A percentile compares a stretch with the other conserved stretches of the same genome.
phyloP scores from a whole-genome alignment of 2,888 invertebrate species.

The Megamerina dolium region DNA sequence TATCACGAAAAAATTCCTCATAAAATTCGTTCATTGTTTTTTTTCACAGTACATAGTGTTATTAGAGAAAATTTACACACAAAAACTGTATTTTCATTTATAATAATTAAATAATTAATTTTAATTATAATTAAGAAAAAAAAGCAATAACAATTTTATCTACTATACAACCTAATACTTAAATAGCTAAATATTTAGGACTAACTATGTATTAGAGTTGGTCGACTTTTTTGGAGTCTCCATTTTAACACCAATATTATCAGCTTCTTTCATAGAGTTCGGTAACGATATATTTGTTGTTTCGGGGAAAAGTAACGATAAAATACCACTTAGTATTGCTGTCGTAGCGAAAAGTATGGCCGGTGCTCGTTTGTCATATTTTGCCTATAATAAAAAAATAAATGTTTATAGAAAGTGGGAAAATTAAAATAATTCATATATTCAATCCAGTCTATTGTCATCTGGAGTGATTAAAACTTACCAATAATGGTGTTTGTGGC shows the following conservation, averaged over 20 bases:
- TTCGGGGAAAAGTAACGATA: constrained; percentile 59
- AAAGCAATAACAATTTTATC: too few species aligned
- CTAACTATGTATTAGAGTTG: too few species aligned
- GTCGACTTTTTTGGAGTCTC: too few species aligned
- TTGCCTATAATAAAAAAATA: constrained; percentile 28
- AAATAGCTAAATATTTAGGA: too few species aligned
- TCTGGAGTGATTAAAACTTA: constrained; percentile 19
- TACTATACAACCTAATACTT: too few species aligned
- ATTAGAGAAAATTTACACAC: too few species aligned
- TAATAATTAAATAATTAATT: too few species aligned
- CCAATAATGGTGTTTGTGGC: constrained; percentile 63
- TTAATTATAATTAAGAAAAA: too few species aligned
- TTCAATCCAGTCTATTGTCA: neutral
- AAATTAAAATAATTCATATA: constrained; percentile 1
- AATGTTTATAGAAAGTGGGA: neutral
- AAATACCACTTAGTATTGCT: constrained; percentile 54
- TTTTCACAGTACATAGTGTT: too few species aligned
- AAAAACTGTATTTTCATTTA: too few species aligned
- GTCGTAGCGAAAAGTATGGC: constrained; percentile 56
- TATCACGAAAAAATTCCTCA: too few species aligned
- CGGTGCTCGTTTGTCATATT: constrained; percentile 48
- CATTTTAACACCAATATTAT: constrained; percentile 46
- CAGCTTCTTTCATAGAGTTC: constrained; percentile 58
- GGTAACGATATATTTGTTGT: constrained; percentile 57
- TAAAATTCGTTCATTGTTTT: too few species aligned